phyloP scores from a whole-genome alignment of 2,888 invertebrate genomes.

The Zygogramma bicolorata region DNA sequence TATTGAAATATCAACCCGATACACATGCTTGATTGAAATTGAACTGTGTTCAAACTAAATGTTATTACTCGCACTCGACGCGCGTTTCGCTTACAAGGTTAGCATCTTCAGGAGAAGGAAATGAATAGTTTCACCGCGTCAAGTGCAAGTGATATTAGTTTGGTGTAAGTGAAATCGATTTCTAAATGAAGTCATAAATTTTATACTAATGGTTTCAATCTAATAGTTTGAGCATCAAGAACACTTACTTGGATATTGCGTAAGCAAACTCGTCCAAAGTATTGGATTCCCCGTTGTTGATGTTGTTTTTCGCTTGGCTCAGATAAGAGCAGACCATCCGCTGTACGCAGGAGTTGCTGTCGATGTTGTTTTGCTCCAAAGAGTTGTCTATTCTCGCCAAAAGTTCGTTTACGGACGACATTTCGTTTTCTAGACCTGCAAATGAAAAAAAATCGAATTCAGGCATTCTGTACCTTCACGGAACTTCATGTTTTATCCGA shows the following conservation, averaged over 20 bases:
- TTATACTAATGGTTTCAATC: background rate
- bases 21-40: background rate
- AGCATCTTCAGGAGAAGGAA: too few species aligned
- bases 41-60: constrained; percentile 23
- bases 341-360: constrained; percentile 79
- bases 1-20: constrained; percentile 62
- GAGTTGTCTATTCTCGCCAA: constrained; percentile 76
- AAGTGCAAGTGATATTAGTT: too few species aligned
- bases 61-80: too few species aligned
- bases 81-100: too few species aligned
- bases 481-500: too few species aligned
- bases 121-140: too few species aligned
- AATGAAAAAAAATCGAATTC: constrained; percentile 12
- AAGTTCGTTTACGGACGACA: constrained; percentile 73
- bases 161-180: background rate
- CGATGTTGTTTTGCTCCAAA: constrained; percentile 77
- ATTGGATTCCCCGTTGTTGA: constrained; percentile 73
- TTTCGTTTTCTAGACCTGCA: constrained; percentile 62
- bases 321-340: constrained; percentile 80
- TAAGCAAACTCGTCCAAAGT: constrained; percentile 75
- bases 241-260: constrained; percentile 72
- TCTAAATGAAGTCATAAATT: background rate
- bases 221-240: background rate
- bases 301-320: constrained; percentile 76
- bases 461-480: too few species aligned